Conservation (phyloP, 2,888 invertebrate genomes). For the Cancer borealis region DNA sequence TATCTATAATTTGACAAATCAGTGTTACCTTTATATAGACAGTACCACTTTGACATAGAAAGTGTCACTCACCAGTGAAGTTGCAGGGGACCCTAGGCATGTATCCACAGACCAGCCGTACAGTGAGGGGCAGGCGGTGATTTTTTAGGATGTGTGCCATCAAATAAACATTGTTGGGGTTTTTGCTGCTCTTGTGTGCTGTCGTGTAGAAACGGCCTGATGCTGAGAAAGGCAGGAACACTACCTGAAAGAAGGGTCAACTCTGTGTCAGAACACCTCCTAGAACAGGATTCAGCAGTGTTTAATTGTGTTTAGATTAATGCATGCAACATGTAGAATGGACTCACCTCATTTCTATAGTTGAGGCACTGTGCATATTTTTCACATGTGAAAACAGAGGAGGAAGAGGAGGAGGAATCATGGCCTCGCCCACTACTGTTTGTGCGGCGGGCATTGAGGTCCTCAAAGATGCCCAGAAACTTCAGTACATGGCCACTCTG, state of each 20-base stretch:
- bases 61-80: constrained; percentile 83
- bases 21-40: neutral
- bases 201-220: constrained; percentile 88
- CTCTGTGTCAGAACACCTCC: neutral
- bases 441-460: constrained; percentile 81
- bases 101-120: constrained; percentile 82
- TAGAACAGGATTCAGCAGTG: neutral
- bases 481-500: constrained; percentile 87
- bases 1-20: too few species aligned
- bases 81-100: constrained; percentile 80
- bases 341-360: constrained; percentile 86
- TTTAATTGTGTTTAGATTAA: neutral
- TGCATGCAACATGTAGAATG: neutral
- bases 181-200: constrained; percentile 79
- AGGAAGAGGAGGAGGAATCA: constrained; percentile 57
- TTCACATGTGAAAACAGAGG: constrained; percentile 68
- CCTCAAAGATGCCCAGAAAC: constrained; percentile 88
- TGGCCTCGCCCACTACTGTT: constrained; percentile 71
- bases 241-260: constrained; percentile 82
- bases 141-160: constrained; percentile 83
- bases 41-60: neutral
- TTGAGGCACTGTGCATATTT: constrained; percentile 88
- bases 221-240: constrained; percentile 87
- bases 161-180: constrained; percentile 80
- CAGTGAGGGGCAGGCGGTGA: constrained; percentile 84